These are phyloP conservation scores for Physocephala rufipes DNA, from an alignment of 2,888 invertebrate species.

Conservation along the genomic window DNA sequence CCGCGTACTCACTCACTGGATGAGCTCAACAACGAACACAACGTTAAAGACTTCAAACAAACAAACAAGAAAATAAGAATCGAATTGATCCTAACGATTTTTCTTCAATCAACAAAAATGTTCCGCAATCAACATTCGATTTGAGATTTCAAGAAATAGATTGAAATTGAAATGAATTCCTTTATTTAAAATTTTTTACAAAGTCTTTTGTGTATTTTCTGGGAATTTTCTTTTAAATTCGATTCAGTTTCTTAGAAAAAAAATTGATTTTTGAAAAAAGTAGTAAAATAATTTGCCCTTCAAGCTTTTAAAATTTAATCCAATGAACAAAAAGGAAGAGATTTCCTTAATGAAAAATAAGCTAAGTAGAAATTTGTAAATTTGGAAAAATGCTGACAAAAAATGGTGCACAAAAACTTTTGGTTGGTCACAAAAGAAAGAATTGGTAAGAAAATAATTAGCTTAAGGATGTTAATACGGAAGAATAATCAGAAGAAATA, in stretches of 20 bases:
- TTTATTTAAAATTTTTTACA: neutral
- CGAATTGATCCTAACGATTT: conserved; percentile 35
- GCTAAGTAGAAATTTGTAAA: neutral
- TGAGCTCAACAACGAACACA: conserved; percentile 15
- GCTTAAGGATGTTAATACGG: neutral
- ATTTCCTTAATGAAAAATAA: neutral
- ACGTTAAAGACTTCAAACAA: conserved; percentile 39
- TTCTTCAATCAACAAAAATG: conserved; percentile 61
- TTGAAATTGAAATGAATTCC: neutral
- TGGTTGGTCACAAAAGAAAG: conserved; percentile 33
- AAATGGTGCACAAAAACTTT: conserved; percentile 42
- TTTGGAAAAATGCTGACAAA: neutral
- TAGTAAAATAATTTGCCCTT: too few relatives aligned
- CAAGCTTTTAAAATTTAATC: neutral
- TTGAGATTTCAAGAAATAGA: conserved; percentile 17
- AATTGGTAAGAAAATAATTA: neutral
- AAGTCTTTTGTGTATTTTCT: conserved; percentile 36
- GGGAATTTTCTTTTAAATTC: neutral
- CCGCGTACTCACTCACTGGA: neutral
- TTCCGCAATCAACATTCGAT: conserved; percentile 44
- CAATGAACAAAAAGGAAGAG: neutral
- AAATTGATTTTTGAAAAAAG: too few relatives aligned
- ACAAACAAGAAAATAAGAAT: conserved; percentile 38
- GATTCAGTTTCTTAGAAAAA: too few relatives aligned
- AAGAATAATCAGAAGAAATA: neutral